Evolutionary conservation across 2,888 invertebrate genomes (phyloP), one percentile per base, ranked within the genome.

Genomic region (Hololepta plana): DNA sequence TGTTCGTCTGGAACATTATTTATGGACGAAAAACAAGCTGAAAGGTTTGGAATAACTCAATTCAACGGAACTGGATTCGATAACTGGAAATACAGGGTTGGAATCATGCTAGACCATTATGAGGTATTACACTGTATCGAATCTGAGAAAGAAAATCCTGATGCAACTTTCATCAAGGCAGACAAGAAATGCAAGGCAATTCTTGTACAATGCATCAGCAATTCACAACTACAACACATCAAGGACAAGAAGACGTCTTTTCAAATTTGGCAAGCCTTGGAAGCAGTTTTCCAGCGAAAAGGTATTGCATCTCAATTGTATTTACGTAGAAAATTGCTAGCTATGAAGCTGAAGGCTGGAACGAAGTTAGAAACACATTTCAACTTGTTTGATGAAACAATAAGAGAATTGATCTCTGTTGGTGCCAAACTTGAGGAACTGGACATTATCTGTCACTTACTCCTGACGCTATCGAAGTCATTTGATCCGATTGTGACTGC

Each of bases 391-490:
- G 48, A 53, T 26, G 39, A 46, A 11, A 21, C 48, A 4, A 37
- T 50, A 1, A 32, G 36, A 3, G 46, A 51, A 23, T 33, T 51
- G 20, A 9, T 35, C 4, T 38, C 43, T 2, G 42, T 47, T 4
- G 48, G 51, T 13, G 47, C 44, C 2, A 43, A 40, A 23, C 23
- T 49, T 3, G 42, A 46, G 11, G 47, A 51, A 34, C 44, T 38
- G 3, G 46, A 48, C 24, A 49, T 46, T 33, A 32, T 39, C 8
- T 36, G 35, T 17, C 37, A 40, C 23, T 27, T 41, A 12, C 27
- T 40, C 13, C 20, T 40, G 15, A 41, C 35, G 8, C 22, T 42
- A 16, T 37, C 38, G 5, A 21, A 15, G 19, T 14, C 15, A 9
- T 42, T 32, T 24, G 37, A 41, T 26, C 28, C 23, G 11, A 23